phyloP scores from a whole-genome alignment of 2,888 invertebrate species.

The Steromphala cineraria region DNA sequence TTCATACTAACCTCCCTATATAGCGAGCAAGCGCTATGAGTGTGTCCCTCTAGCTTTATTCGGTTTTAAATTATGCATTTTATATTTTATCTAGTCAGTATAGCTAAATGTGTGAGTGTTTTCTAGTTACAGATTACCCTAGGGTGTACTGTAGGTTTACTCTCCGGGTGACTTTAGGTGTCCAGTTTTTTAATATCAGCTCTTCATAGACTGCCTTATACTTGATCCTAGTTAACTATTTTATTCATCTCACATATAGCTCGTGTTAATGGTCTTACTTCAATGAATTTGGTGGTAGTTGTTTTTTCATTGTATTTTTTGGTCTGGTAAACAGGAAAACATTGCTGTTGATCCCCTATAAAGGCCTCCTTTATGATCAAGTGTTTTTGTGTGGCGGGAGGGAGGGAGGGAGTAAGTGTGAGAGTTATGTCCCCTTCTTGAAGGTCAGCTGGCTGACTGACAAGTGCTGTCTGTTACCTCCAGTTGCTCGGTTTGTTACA shows the following conservation, averaged over 20 bases:
- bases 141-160: constrained; percentile 10
- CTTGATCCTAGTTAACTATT: neutral
- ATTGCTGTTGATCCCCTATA: too few relatives aligned
- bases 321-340: too few relatives aligned
- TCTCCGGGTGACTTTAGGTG: neutral
- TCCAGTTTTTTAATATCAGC: neutral
- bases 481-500: too few relatives aligned
- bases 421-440: neutral
- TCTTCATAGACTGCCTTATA: constrained; percentile 5
- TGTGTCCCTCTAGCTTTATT: constrained; percentile 23
- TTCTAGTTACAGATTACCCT: constrained; percentile 4
- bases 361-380: too few relatives aligned
- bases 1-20: neutral
- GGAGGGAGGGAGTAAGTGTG: too few relatives aligned
- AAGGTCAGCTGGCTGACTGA: constrained; percentile 4
- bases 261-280: neutral
- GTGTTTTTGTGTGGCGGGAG: neutral
- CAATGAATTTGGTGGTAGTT: constrained; percentile 18
- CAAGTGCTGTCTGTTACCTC: neutral
- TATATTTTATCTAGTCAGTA: constrained; percentile 30
- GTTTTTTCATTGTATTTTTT: neutral
- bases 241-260: constrained; percentile 8
- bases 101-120: constrained; percentile 22
- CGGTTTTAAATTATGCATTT: constrained; percentile 28
- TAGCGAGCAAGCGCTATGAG: neutral